These are phyloP conservation scores for Lipophrys pholis DNA, from an alignment of 2,113 vertebrate species.

Conservation along the genomic window DNA sequence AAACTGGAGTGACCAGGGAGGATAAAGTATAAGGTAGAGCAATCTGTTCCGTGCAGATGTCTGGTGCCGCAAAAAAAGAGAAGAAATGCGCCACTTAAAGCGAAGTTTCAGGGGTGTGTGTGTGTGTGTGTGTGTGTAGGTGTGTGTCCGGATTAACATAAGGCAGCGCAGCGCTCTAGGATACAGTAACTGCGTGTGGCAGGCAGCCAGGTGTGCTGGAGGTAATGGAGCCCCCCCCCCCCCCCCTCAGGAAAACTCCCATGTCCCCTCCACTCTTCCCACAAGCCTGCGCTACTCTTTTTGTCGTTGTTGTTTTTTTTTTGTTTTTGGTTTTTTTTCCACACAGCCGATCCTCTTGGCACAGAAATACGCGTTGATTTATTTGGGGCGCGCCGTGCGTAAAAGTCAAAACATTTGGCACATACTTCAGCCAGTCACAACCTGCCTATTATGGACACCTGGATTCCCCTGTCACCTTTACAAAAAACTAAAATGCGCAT, in stretches of 20 bases:
- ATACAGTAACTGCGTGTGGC: conserved; percentile 59
- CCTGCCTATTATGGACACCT: conserved; percentile 38
- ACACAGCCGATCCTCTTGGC: conserved; percentile 11
- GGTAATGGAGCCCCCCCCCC: conserved; percentile 59
- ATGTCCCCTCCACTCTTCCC: conserved; percentile 9
- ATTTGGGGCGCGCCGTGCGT: background rate
- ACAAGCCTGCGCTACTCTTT: no score
- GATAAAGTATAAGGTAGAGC: background rate
- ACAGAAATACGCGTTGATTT: background rate
- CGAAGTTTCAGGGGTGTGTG: background rate
- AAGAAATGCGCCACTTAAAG: background rate
- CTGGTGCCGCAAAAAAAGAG: background rate
- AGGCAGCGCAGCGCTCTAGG: conserved; percentile 33
- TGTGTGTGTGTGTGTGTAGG: no score
- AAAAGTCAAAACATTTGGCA: background rate
- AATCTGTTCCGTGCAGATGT: background rate
- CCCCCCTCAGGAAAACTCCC: conserved; percentile 47
- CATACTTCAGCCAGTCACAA: conserved; percentile 48
- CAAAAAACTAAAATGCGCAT: no score
- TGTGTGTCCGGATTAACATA: background rate
- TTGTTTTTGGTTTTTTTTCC: background rate
- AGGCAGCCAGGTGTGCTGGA: conserved; percentile 67
- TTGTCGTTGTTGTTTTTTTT: no score
- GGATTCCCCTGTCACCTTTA: background rate
- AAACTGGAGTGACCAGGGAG: background rate